phyloP scores from a whole-genome alignment of 2,888 invertebrate genomes.

The Calameuta pallipes region DNA sequence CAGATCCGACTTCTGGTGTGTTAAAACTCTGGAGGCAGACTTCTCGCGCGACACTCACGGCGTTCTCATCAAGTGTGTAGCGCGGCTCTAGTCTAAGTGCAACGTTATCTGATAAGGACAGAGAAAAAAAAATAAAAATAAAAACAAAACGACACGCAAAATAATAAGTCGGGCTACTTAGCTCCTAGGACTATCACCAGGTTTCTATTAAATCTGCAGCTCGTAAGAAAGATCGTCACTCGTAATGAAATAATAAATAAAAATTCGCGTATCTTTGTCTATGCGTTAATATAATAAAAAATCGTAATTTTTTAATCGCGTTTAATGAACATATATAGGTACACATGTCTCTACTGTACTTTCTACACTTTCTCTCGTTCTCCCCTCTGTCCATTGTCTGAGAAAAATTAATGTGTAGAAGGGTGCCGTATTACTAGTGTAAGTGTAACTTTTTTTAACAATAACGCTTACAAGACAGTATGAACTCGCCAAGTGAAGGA shows the following conservation, averaged over 20 bases:
- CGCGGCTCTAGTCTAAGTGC: not conserved
- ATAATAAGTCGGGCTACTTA: constrained; percentile 1
- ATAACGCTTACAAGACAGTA: not conserved
- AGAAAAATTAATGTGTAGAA: not conserved
- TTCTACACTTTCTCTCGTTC: not conserved
- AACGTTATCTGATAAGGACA: not conserved
- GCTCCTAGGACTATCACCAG: constrained; percentile 6
- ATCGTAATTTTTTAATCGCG: constrained; percentile 10
- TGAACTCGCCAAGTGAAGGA: not conserved
- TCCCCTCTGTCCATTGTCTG: not conserved
- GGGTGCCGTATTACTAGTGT: not conserved
- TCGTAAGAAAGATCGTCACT: constrained; percentile 16
- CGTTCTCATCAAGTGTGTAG: not conserved
- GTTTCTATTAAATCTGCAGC: not conserved
- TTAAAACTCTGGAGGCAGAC: not conserved
- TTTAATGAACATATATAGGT: not conserved
- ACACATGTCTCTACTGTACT: not conserved
- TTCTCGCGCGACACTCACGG: not conserved
- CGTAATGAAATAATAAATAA: constrained; percentile 25
- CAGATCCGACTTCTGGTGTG: not conserved
- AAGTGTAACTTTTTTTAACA: not conserved
- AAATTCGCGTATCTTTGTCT: constrained; percentile 18
- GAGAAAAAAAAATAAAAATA: not conserved
- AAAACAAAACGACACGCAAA: not conserved
- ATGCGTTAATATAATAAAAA: constrained; percentile 16